These are phyloP conservation scores for Bradysia coprophila DNA, from an alignment of 1,140 invertebrate genomes.

Conservation along the genomic window DNA sequence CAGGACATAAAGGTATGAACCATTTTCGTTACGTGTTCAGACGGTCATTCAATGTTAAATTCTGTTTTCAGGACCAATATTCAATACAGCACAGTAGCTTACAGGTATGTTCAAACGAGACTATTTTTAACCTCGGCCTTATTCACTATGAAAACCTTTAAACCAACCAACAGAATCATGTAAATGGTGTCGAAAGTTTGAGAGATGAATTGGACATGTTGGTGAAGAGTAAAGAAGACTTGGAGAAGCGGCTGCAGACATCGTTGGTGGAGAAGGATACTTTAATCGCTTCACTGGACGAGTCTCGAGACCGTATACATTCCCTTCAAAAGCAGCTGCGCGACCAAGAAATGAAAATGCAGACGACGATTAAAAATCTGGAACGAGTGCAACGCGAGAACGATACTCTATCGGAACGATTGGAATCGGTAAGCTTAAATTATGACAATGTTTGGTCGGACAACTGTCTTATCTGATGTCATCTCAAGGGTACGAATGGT, in stretches of 20 bases:
- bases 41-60: too few species aligned
- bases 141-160: too few species aligned
- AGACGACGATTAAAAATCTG: constrained; percentile 33
- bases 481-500: too few species aligned
- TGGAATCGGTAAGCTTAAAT: too few species aligned
- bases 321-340: constrained; percentile 65
- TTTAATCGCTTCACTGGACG: constrained; percentile 59
- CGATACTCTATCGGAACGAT: constrained; percentile 37
- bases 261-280: constrained; percentile 60
- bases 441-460: too few species aligned
- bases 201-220: constrained; percentile 73
- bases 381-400: constrained; percentile 41
- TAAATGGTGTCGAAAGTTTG: constrained; percentile 71
- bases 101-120: too few species aligned
- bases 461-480: too few species aligned
- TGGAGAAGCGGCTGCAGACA: constrained; percentile 57
- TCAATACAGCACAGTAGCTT: too few species aligned
- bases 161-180: constrained; percentile 73
- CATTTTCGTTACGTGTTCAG: too few species aligned
- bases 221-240: constrained; percentile 62
- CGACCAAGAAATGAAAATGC: constrained; percentile 50
- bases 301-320: constrained; percentile 71
- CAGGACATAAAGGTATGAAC: constrained; percentile 59
- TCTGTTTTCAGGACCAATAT: too few species aligned
- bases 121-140: too few species aligned